Evolutionary conservation across 2,113 vertebrate genomes (phyloP).

Genomic region (Barbus barbus): DNA sequence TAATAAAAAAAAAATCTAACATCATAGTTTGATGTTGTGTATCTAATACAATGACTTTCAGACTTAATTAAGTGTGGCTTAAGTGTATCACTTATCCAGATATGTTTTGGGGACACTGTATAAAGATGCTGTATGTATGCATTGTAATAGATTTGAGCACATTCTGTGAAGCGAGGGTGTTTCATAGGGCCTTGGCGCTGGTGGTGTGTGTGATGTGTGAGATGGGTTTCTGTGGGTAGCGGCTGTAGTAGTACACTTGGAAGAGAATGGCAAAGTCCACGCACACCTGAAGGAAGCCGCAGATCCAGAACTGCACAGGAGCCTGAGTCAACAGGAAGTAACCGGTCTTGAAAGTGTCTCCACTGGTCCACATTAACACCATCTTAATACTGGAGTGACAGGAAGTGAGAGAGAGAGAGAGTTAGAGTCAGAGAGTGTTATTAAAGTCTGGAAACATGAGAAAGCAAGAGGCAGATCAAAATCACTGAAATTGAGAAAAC

Average conservation of each 20-base stretch:
- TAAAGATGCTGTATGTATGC: not conserved
- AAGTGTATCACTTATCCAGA: not conserved
- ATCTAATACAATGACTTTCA: not conserved
- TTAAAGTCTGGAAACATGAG: slow-evolving; percentile 3
- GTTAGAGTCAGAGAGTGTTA: not conserved
- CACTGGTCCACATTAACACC: slow-evolving; percentile 98
- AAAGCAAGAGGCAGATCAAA: not conserved
- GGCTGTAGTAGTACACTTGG: slow-evolving; percentile 90
- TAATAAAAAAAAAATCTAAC: no score
- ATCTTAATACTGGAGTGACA: slow-evolving; percentile 86
- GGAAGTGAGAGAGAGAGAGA: not conserved
- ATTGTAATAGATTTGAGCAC: slow-evolving; percentile 10
- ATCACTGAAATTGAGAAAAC: not conserved
- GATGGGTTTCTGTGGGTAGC: slow-evolving; percentile 83
- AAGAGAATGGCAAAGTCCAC: slow-evolving; percentile 91
- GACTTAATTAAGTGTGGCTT: not conserved
- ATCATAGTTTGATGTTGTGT: not conserved
- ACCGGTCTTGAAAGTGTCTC: slow-evolving; percentile 94
- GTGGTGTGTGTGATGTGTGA: slow-evolving; percentile 81
- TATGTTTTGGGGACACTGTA: not conserved
- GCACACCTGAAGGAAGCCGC: slow-evolving; percentile 90
- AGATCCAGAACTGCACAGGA: slow-evolving; percentile 94
- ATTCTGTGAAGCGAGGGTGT: not conserved
- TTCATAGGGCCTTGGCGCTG: slow-evolving; percentile 92
- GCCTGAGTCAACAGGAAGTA: slow-evolving; percentile 95